Conservation (phyloP, 1,140 invertebrate species). For the Saxidomus purpurata region DNA sequence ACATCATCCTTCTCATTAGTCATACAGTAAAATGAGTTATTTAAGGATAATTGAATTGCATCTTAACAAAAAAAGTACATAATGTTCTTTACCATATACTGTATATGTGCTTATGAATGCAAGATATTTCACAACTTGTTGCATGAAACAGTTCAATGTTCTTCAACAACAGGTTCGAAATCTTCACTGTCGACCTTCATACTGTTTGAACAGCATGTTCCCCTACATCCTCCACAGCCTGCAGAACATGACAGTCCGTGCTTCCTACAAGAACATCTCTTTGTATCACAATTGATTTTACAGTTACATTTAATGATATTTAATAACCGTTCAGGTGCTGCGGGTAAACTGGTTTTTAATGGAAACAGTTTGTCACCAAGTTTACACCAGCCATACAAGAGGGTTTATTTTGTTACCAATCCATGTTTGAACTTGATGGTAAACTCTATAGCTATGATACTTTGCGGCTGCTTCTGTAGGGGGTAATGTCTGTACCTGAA, state of each 20-base stretch:
- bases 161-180: too few species aligned
- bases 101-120: too few species aligned
- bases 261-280: constrained; percentile 66
- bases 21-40: too few species aligned
- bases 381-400: constrained; percentile 26
- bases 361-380: constrained; percentile 37
- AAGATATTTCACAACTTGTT: too few species aligned
- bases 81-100: too few species aligned
- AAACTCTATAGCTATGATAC: constrained; percentile 37
- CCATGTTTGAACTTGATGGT: constrained; percentile 55
- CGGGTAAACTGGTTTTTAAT: constrained; percentile 40
- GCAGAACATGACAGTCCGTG: constrained; percentile 53
- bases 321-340: constrained; percentile 61
- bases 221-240: constrained; percentile 63
- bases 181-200: too few species aligned
- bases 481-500: constrained; percentile 36
- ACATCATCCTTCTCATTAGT: too few species aligned
- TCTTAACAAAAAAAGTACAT: too few species aligned
- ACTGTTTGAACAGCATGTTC: constrained; percentile 37
- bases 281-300: constrained; percentile 69
- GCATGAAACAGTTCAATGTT: too few species aligned
- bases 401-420: constrained; percentile 10
- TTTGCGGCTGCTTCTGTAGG: constrained; percentile 21
- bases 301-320: constrained; percentile 69
- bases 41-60: too few species aligned